Base-by-base conservation (phyloP, 2,797 vertebrate species). In the Rhincodon typus region DNA sequence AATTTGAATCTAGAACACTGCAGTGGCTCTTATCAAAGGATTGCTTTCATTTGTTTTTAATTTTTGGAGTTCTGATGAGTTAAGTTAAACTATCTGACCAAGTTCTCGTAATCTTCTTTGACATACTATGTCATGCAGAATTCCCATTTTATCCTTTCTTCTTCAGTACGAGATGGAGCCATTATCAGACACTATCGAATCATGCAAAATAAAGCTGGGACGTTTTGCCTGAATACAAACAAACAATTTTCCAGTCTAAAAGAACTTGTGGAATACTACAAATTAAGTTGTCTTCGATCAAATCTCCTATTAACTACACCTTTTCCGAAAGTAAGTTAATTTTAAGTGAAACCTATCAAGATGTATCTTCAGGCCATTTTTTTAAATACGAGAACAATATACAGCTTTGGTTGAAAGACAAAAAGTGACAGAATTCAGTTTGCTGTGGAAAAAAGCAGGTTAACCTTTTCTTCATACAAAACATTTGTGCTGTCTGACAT, bases 131-230 rank as follows among this genome's bases (percentile, higher is more conserved):
- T 57, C 7, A 38, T 62, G 66, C 13, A 50, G 69, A 53, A n/a
- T 53, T 95, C 6, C 53, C 25, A 70, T 94, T 70, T 94, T 72
- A 53, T 27, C 38, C 25, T 66, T 53, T 74, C 34, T 95, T 77
- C 72, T 96, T 38, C 96, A 98, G 98, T 98, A 96, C 97, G 97
- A 95, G 96, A 97, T 0, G 46, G 88, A 79, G 95, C 95, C 46
- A 86, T 87, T 0, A 97, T 97, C 94, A 98, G 97, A 94, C 98
- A 99, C 96, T 98, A 98, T 96, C 98, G 97, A 96, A 97, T 99
- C 96, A 96, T 96, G 72, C 57, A 96, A n/a, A 30, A 84, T 0
- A 19, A 4, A 0, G n/a, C 95, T 0, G 96, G 87, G 0, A 1
- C 23, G 19, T 98, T 97, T 87, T 84, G 96, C 25, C 96, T 98